phyloP scores from a whole-genome alignment of 2,797 vertebrate genomes.

The Alca torda region DNA sequence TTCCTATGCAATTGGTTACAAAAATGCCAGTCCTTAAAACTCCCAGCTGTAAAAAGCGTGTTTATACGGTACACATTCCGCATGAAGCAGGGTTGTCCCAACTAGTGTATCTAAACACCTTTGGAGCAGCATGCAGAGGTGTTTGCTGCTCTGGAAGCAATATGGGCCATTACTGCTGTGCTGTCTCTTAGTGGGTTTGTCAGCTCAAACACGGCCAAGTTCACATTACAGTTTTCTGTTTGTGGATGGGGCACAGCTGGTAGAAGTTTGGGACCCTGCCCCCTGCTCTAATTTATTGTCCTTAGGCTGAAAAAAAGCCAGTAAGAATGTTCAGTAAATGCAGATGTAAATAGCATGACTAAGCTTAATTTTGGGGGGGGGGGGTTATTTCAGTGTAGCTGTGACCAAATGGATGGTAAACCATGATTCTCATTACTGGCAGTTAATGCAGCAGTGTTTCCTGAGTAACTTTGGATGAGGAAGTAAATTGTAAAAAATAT shows the following conservation, averaged over 20 bases:
- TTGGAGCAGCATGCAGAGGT: neutral
- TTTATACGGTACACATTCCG: neutral
- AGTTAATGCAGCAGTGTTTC: neutral
- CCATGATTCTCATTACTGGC: neutral
- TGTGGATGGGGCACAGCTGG: neutral
- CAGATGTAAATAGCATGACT: neutral
- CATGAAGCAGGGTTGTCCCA: neutral
- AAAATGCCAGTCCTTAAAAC: neutral
- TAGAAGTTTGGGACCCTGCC: neutral
- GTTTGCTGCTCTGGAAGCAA: neutral
- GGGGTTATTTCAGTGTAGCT: neutral
- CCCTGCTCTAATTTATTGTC: neutral
- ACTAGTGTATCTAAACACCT: neutral
- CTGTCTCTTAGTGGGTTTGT: neutral
- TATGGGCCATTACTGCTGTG: neutral
- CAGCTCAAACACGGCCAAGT: neutral
- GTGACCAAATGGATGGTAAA: neutral
- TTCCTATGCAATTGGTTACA: neutral
- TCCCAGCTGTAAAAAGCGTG: neutral
- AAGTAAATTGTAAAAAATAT: neutral
- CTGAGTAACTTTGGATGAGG: neutral
- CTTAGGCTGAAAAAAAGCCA: neutral
- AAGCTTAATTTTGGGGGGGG: neutral
- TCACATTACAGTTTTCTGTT: neutral
- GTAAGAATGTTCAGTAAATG: neutral